Evolutionary conservation across 2,797 vertebrate genomes (phyloP).

Genomic region (Liparis tanakae): DNA sequence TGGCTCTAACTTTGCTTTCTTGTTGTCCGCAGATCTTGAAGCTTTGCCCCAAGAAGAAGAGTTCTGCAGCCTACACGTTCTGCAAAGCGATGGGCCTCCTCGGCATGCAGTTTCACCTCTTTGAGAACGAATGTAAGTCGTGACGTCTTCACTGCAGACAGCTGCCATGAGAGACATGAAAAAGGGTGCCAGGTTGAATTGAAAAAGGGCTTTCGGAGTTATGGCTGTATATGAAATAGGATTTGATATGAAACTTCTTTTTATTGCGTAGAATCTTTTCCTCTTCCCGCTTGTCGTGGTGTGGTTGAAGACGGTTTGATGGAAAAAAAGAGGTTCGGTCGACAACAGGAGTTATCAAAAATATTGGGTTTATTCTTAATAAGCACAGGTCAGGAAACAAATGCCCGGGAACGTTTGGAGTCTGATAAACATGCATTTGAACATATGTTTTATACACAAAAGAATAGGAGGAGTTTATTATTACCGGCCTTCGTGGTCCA

Average conservation of each 20-base stretch:
- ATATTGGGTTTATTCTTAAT: too few relatives aligned
- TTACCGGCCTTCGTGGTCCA: too few relatives aligned
- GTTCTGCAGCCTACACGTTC: slow-evolving; percentile 96
- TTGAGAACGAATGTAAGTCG: slow-evolving; percentile 97
- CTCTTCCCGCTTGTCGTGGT: too few relatives aligned
- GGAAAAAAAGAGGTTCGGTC: too few relatives aligned
- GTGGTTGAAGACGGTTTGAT: too few relatives aligned
- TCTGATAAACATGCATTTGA: too few relatives aligned
- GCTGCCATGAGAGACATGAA: background rate
- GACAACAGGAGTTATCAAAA: too few relatives aligned
- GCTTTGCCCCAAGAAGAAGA: slow-evolving; percentile 98
- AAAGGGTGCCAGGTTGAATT: background rate
- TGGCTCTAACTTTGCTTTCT: background rate
- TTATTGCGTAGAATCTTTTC: too few relatives aligned
- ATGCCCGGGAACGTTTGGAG: too few relatives aligned
- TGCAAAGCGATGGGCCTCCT: slow-evolving; percentile 95
- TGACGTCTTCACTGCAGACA: background rate
- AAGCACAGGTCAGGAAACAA: too few relatives aligned
- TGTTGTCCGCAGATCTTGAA: slow-evolving; percentile 90
- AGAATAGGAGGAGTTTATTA: too few relatives aligned
- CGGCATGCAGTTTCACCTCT: slow-evolving; percentile 97
- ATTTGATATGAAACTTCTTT: background rate
- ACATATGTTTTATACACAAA: too few relatives aligned
- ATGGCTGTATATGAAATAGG: background rate
- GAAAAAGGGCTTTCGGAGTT: background rate